Conservation (phyloP, 2,888 invertebrate species). For the Sturmia bella region DNA sequence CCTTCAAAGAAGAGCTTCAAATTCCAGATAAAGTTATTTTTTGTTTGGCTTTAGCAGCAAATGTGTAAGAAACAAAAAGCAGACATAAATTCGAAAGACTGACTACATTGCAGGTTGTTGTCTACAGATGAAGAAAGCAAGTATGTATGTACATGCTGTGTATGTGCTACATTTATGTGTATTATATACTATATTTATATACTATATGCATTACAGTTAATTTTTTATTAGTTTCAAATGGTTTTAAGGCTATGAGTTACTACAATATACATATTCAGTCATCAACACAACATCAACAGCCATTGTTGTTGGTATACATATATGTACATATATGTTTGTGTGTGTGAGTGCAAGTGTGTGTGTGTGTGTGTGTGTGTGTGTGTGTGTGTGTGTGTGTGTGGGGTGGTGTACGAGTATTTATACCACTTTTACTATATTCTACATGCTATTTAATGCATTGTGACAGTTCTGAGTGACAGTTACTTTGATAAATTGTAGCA, state of each 20-base stretch:
- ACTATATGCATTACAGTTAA: too few relatives aligned
- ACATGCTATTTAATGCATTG: slow-evolving; percentile 61
- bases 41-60: too few relatives aligned
- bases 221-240: slow-evolving; percentile 23
- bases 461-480: slow-evolving; percentile 71
- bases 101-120: not conserved
- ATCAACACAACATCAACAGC: slow-evolving; percentile 3
- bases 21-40: too few relatives aligned
- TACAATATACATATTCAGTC: slow-evolving; percentile 24
- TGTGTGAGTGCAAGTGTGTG: not conserved
- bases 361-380: slow-evolving; percentile 14
- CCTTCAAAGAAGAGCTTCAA: too few relatives aligned
- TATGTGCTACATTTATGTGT: too few relatives aligned
- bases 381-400: slow-evolving; percentile 8
- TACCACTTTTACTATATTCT: slow-evolving; percentile 39
- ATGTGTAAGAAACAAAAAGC: not conserved
- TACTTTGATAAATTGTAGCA: slow-evolving; percentile 69
- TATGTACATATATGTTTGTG: not conserved
- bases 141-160: too few relatives aligned
- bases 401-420: slow-evolving; percentile 28
- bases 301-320: not conserved
- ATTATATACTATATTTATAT: too few relatives aligned
- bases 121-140: not conserved
- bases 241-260: slow-evolving; percentile 10
- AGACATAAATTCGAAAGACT: not conserved